phyloP scores from a whole-genome alignment of 2,888 invertebrate genomes.

The Drosophila austrosaltans region DNA sequence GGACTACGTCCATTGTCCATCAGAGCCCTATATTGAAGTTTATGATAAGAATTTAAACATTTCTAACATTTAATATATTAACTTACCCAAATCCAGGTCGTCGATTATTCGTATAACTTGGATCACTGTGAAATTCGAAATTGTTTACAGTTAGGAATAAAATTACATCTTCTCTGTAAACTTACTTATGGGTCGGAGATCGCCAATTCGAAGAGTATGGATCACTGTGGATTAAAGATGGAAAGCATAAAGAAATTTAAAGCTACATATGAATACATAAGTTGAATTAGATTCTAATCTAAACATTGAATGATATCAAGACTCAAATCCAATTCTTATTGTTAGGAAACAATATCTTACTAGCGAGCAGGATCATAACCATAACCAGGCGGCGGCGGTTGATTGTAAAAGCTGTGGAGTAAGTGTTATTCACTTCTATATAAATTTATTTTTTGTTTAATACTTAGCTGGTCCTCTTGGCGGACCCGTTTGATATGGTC shows the following conservation, averaged over 20 bases:
- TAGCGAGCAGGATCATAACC: background rate
- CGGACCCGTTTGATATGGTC: background rate
- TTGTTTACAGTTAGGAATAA: too few relatives aligned
- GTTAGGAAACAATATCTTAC: conserved; percentile 14
- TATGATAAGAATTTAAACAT: background rate
- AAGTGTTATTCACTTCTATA: background rate
- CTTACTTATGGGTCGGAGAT: too few relatives aligned
- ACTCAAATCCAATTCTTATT: background rate
- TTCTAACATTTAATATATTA: background rate
- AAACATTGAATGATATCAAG: background rate
- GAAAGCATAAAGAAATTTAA: background rate
- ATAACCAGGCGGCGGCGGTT: conserved; percentile 3
- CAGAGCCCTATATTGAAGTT: background rate
- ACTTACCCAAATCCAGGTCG: background rate
- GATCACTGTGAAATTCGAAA: too few relatives aligned
- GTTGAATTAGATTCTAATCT: background rate
- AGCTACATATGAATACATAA: background rate
- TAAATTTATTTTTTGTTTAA: too few relatives aligned
- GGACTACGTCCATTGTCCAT: background rate
- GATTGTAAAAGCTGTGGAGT: conserved; percentile 16
- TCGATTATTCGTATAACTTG: background rate
- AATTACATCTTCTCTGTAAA: too few relatives aligned
- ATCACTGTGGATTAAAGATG: background rate
- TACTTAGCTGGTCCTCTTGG: conserved; percentile 12
- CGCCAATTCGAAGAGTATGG: background rate